Base-by-base conservation (phyloP, 1,140 invertebrate genomes). In the Drosophila tsacasi region DNA sequence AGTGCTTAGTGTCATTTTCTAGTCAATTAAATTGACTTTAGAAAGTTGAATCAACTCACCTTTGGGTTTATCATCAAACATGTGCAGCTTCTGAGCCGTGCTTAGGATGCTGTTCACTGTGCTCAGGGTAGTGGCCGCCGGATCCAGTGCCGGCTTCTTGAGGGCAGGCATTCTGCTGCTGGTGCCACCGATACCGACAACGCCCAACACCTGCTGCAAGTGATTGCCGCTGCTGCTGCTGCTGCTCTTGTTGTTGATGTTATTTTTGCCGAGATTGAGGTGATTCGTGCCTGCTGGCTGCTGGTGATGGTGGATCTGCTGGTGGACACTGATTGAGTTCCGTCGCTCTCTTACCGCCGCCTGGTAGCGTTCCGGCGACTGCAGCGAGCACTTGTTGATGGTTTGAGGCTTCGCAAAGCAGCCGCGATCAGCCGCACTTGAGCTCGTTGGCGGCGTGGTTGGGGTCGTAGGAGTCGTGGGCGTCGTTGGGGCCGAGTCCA, bases 1-100 rank as follows among this genome's bases (percentile, higher is more conserved):
- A n/a, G n/a, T n/a, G n/a, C n/a, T n/a, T n/a, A n/a, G n/a, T n/a
- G n/a, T n/a, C n/a, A n/a, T n/a, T n/a, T n/a, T n/a, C n/a, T n/a
- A n/a, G n/a, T n/a, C n/a, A n/a, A n/a, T n/a, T n/a, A n/a, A n/a
- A n/a, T n/a, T n/a, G n/a, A n/a, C n/a, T 5, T 17, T 3, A 13
- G 4, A 59, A 30, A 19, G 10, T 7, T 6, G 0, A 2, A 9
- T 19, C 0, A n/a, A 21, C 79, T 85, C 40, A 90, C 86, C 72
- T 42, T 85, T 90, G 15, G 85, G 76, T 40, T 90, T 90, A 52
- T 90, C 85, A 55, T 90, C 85, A 27, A 90, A 90, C 85, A 90
- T 90, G 32, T 90, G 79, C 47, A 90, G 58, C 47, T 82, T 85
- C 39, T 90, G 85, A 2, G 85, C 85, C 46, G 85, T 85, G 46